Percentiles rank a stretch among this genome's conserved stretches.
These are phyloP conservation scores for Donacobius atricapilla DNA, from an alignment of 2,113 vertebrate species.

Conservation along the genomic window DNA sequence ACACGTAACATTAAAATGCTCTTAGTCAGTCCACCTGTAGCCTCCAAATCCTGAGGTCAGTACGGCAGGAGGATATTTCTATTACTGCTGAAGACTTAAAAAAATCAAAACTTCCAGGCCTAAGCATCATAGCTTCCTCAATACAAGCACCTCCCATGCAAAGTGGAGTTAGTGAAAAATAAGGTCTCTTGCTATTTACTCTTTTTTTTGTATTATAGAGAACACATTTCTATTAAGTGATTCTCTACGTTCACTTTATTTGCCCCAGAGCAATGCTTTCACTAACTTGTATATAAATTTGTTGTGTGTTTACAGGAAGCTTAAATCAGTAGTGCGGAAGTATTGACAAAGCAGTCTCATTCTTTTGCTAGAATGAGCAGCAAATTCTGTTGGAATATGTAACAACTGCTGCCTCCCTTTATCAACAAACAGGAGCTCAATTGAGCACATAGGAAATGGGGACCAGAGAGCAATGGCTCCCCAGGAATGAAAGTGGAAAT, in stretches of 20 bases:
- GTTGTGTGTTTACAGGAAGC: conserved; percentile 9
- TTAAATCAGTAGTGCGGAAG: neutral
- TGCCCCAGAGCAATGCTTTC: neutral
- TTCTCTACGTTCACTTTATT: neutral
- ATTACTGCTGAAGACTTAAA: neutral
- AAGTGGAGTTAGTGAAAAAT: neutral
- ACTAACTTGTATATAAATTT: neutral
- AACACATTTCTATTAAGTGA: neutral
- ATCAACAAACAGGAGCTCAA: neutral
- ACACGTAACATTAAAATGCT: neutral
- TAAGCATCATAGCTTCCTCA: neutral
- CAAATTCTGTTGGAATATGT: neutral
- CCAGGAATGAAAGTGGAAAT: neutral
- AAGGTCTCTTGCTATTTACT: neutral
- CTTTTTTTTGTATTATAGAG: neutral
- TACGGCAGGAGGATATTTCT: neutral
- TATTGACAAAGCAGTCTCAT: neutral
- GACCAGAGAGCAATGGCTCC: neutral
- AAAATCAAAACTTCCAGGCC: neutral
- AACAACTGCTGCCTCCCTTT: neutral
- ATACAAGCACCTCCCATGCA: neutral
- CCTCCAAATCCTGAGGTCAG: neutral
- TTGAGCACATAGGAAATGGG: neutral
- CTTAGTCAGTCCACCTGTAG: neutral
- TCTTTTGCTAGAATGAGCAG: neutral